phyloP scores from a whole-genome alignment of 2,888 invertebrate species.

The Dicycla oo region DNA sequence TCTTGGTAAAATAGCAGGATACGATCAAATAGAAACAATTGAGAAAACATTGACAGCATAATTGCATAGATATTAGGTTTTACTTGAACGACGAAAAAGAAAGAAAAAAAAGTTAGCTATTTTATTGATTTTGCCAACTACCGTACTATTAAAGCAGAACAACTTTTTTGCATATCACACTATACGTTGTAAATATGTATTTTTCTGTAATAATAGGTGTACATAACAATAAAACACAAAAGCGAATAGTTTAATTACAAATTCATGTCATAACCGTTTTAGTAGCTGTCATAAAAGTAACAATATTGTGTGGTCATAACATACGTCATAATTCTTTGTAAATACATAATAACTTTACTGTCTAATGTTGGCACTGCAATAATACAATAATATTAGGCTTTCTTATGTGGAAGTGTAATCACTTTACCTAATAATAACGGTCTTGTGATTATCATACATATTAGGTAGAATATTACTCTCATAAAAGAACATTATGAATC shows the following conservation, averaged over 20 bases:
- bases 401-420: not conserved
- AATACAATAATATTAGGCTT: not conserved
- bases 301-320: slow-evolving; percentile 17
- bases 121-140: slow-evolving; percentile 1
- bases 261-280: slow-evolving; percentile 13
- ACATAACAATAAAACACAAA: slow-evolving; percentile 6
- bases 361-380: not conserved
- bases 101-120: not conserved
- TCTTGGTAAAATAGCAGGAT: not conserved
- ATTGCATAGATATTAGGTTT: not conserved
- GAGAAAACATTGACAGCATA: too few species aligned
- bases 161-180: slow-evolving; percentile 1
- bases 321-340: not conserved
- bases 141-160: not conserved
- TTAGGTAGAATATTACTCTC: not conserved
- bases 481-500: not conserved
- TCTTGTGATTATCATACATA: too few species aligned
- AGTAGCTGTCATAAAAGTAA: slow-evolving; percentile 17
- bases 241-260: slow-evolving; percentile 8
- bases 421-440: not conserved
- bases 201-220: slow-evolving; percentile 5
- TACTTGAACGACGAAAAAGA: not conserved
- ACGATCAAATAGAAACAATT: not conserved
- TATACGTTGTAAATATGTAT: slow-evolving; percentile 6
- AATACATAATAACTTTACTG: not conserved